Evolutionary conservation across 2,797 vertebrate species (phyloP).

Genomic region (Thripadectes ignobilis): DNA sequence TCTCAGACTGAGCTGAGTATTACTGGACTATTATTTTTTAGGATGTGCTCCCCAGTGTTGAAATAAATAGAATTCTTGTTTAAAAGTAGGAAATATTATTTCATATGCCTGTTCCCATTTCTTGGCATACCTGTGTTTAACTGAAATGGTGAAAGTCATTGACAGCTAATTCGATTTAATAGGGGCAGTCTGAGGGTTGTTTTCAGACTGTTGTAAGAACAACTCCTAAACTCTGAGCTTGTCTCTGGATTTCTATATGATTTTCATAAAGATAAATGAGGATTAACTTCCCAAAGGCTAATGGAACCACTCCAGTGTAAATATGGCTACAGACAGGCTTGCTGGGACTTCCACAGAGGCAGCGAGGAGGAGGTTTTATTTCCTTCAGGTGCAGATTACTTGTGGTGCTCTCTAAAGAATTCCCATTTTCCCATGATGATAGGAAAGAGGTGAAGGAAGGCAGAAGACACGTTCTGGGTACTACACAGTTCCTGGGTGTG

Average conservation of each 20-base stretch:
- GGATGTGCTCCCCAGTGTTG: not conserved
- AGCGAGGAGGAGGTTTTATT: not conserved
- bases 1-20: not conserved
- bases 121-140: not conserved
- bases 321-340: not conserved
- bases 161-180: not conserved
- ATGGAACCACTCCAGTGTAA: not conserved
- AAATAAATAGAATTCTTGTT: not conserved
- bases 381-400: not conserved
- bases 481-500: not conserved
- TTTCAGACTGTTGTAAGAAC: not conserved
- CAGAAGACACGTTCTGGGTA: not conserved
- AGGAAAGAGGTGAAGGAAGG: not conserved
- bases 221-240: not conserved
- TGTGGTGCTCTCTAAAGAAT: rapidly evolving
- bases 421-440: rapidly evolving
- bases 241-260: not conserved
- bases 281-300: not conserved
- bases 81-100: not conserved
- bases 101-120: not conserved
- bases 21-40: not conserved
- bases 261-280: not conserved
- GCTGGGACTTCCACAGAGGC: not conserved
- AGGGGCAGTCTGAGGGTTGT: not conserved
- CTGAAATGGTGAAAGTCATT: not conserved